Conservation (phyloP, 2,113 vertebrate genomes). For the Gyps fulvus region DNA sequence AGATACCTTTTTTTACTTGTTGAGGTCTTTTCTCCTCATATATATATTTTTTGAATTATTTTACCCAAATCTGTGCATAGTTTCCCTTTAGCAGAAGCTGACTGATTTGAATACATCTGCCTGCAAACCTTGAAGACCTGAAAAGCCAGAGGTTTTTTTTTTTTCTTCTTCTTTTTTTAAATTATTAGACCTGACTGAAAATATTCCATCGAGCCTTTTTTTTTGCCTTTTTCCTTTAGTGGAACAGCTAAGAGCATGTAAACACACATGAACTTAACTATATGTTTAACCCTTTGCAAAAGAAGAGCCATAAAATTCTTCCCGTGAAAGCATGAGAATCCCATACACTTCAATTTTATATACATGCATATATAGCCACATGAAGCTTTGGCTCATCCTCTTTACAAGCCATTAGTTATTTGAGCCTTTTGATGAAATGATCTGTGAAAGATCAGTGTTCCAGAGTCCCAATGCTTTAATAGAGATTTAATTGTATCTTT, state of each 20-base stretch:
- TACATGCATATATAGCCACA: not conserved
- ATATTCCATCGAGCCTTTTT: not conserved
- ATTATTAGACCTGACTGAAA: not conserved
- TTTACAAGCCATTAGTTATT: not conserved
- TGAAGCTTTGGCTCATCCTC: not conserved
- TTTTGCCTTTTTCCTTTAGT: not conserved
- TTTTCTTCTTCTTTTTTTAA: not conserved
- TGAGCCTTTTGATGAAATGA: slow-evolving; percentile 1
- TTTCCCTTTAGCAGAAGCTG: not conserved
- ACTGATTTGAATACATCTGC: not conserved
- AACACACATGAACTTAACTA: not conserved
- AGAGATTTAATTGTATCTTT: slow-evolving; percentile 24
- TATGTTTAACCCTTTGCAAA: not conserved
- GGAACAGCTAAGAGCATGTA: not conserved
- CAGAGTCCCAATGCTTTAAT: not conserved
- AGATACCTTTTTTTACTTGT: not conserved
- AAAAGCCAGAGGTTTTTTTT: not conserved
- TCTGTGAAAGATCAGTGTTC: not conserved
- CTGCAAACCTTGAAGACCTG: not conserved
- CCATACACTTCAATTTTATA: not conserved
- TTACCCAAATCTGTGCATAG: not conserved
- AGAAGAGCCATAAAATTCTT: not conserved
- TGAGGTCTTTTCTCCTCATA: not conserved
- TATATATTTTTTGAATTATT: not conserved
- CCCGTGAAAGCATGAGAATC: not conserved